Conservation (phyloP, 1,140 invertebrate species). For the Neelides sp. region DNA sequence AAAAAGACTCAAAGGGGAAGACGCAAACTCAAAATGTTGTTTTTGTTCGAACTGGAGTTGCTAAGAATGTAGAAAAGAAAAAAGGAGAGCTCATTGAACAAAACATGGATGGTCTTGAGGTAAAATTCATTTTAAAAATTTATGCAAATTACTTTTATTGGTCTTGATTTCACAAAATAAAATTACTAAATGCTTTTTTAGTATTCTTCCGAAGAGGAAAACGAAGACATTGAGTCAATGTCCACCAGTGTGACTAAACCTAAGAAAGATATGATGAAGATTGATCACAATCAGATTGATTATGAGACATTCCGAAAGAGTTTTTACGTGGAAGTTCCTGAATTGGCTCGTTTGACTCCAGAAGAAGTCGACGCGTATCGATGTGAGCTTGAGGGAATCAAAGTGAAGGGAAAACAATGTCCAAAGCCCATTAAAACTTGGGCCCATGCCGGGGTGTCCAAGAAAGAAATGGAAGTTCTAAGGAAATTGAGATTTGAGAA, state of each 20-base stretch:
- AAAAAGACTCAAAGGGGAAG: slow-evolving; percentile 24
- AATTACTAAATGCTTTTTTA: slow-evolving; percentile 32
- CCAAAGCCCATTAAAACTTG: slow-evolving; percentile 92
- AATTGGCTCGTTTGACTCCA: slow-evolving; percentile 75
- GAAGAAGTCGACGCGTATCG: slow-evolving; percentile 79
- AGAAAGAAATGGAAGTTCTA: slow-evolving; percentile 86
- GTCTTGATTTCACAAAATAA: not conserved
- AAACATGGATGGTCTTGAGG: slow-evolving; percentile 88
- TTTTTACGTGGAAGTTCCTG: slow-evolving; percentile 48
- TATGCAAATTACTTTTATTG: not conserved
- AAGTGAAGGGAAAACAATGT: slow-evolving; percentile 72
- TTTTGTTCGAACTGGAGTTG: slow-evolving; percentile 76
- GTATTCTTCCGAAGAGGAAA: slow-evolving; percentile 94
- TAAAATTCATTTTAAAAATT: slow-evolving; percentile 27
- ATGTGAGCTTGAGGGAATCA: slow-evolving; percentile 64
- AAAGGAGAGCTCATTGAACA: slow-evolving; percentile 92
- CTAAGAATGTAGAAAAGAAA: slow-evolving; percentile 70
- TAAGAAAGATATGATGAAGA: slow-evolving; percentile 76
- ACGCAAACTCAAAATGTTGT: slow-evolving; percentile 44
- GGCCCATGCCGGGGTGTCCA: slow-evolving; percentile 96
- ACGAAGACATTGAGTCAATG: slow-evolving; percentile 82
- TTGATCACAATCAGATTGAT: slow-evolving; percentile 67
- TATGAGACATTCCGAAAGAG: slow-evolving; percentile 86
- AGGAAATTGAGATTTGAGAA: slow-evolving; percentile 90
- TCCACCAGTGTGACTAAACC: slow-evolving; percentile 80